Percentiles rank a stretch among this genome's conserved stretches.
phyloP scores from a whole-genome alignment of 2,888 invertebrate species.

The Trypoxylon attenuatum region DNA sequence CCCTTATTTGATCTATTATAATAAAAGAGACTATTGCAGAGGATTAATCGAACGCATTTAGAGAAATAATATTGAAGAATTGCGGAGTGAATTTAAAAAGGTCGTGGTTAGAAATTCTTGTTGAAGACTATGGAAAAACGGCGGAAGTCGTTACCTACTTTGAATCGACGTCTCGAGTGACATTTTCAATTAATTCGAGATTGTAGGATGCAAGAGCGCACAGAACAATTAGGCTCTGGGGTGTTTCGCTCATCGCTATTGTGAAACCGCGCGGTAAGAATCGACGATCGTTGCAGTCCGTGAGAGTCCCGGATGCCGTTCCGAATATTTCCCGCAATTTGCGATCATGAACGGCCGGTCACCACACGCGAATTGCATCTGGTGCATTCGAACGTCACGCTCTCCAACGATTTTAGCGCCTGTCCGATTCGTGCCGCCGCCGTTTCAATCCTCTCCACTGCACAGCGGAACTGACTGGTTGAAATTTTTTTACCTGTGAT shows the following conservation, averaged over 20 bases:
- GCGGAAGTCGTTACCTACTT: background rate
- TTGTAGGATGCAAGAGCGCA: slow-evolving; percentile 1
- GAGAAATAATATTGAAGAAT: too few relatives aligned
- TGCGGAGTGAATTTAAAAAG: too few relatives aligned
- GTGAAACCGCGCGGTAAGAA: slow-evolving; percentile 28
- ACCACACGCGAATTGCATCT: slow-evolving; percentile 45
- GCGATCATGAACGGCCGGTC: slow-evolving; percentile 53
- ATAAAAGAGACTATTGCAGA: too few relatives aligned
- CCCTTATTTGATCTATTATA: too few relatives aligned
- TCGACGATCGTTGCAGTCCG: slow-evolving; percentile 19
- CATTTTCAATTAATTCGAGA: slow-evolving; percentile 10
- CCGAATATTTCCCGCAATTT: slow-evolving; percentile 53
- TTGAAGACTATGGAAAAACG: too few relatives aligned
- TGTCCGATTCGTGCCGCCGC: slow-evolving; percentile 42
- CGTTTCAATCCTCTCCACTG: slow-evolving; percentile 29
- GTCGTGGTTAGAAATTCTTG: too few relatives aligned
- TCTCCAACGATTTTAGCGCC: slow-evolving; percentile 49
- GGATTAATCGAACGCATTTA: too few relatives aligned
- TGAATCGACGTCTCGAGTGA: background rate
- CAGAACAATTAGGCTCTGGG: slow-evolving; percentile 10
- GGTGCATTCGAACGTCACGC: slow-evolving; percentile 51
- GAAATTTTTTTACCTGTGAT: slow-evolving; percentile 26
- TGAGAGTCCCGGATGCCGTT: slow-evolving; percentile 37
- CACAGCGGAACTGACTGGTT: slow-evolving; percentile 39
- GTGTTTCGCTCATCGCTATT: slow-evolving; percentile 24